Base-by-base conservation (phyloP, 2,797 vertebrate genomes). In the Botia kubotai region DNA sequence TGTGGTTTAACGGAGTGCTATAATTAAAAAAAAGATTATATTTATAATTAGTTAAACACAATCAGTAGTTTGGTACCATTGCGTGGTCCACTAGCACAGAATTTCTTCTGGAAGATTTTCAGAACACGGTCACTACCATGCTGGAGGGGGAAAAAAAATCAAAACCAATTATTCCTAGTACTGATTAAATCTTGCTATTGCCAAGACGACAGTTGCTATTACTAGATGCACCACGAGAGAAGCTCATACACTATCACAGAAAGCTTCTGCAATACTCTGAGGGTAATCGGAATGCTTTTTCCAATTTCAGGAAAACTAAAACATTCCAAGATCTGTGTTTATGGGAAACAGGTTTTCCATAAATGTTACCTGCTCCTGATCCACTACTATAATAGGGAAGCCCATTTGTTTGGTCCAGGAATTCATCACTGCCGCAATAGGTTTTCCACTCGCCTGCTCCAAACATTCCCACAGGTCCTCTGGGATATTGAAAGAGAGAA, bases 391-490 rank as follows among this genome's bases (percentile, higher is more conserved):
- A 78, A 99, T 96, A 0, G 98, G 98, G 75, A 99, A 99, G 52
- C 97, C 97, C 97, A 98, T 99, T 82, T 99, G 98, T 89, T 98
- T 98, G 91, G 97, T 99, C 98, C 98, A 99, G 0, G 97, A 97
- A 83, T 93, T 94, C 98, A 99, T 99, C 83, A 99, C 96, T 8
- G 94, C 96, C 84, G 96, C 97, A 55, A 99, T 97, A 79, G 98
- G 97, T 86, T 98, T 98, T 78, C 97, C 97, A 73, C 98, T 99
- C 60, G 96, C 95, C 89, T 96, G 92, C 90, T 98, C 97, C 92
- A 99, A 94, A 93, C 96, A 97, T 86, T 96, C 96, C 97, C 98
- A 99, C 39, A 99, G 94, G 87, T 99, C 96, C 96, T 99, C 98
- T 99, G 92, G 52, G 70, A 70, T 21, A 75, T 23, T 82, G 48